Evolutionary conservation across 2,888 invertebrate species (phyloP), one percentile per base, ranked within the genome.

Genomic region (Tipula confusa): DNA sequence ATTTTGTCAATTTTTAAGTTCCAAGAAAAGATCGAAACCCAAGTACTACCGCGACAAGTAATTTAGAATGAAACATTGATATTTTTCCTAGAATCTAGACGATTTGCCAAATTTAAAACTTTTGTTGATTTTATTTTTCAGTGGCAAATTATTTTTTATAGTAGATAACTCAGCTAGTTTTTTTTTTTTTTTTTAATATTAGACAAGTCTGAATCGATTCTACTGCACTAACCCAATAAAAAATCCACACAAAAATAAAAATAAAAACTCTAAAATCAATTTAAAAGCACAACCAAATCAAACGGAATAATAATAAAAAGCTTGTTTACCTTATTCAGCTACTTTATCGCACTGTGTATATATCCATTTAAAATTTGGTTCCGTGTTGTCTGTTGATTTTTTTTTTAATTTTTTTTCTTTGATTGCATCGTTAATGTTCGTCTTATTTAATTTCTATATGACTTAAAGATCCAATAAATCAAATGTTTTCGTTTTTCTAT

Each of bases 311-410:
- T 1, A 15, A 64, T 24, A 64, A 64, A 18, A 4, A 64, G 64
- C 64, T 64, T 64, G 24, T 64, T 64, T 7, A 64, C 64, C 64
- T 64, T 64, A 24, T 9, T 64, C 18, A 11, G 24, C 64, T 9
- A 24, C 1, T 33, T 9, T 33, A 33, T 33, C 11, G 6, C 9
- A 18, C 48, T 48, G 18, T 64, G 13, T 38, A 11, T n/a, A 11
- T 64, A 64, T 64, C 15, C 7, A 11, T 64, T n/a, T n/a, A n/a
- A n/a, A n/a, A n/a, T n/a, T 64, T 24, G 64, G 64, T 64, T 64
- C 64, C 64, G 64, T 64, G 64, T 24, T 64, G 64, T 64, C 64
- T 64, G 64, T 64, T 64, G 64, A 64, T 9, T 43, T 64, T 64
- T n/a, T n/a, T n/a, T n/a, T n/a, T n/a, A n/a, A n/a, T n/a, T n/a